Conservation (phyloP, 1,140 invertebrate species). For the Conus ventricosus region DNA sequence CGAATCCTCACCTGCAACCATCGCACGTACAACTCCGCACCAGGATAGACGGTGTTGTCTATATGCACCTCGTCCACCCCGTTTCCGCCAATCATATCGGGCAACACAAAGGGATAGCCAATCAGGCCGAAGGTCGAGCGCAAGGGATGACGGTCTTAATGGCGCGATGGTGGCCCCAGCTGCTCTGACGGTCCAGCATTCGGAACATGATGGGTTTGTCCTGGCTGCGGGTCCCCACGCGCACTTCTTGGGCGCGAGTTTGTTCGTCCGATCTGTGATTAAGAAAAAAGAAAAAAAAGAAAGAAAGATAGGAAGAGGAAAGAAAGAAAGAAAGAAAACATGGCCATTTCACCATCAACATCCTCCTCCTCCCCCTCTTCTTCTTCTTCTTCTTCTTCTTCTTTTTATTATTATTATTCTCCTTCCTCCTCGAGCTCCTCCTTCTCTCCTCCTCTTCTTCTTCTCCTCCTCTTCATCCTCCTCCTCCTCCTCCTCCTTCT, state of each 20-base stretch:
- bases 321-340: no score
- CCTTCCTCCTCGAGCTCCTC: no score
- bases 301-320: background rate
- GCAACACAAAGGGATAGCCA: constrained; percentile 89
- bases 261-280: constrained; percentile 29
- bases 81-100: constrained; percentile 95
- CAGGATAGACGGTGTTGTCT: constrained; percentile 75
- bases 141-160: constrained; percentile 88
- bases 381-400: no score
- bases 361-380: no score
- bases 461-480: no score
- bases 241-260: constrained; percentile 74
- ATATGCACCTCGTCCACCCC: constrained; percentile 77
- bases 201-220: constrained; percentile 86
- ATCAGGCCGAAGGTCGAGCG: constrained; percentile 85
- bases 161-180: constrained; percentile 87
- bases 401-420: no score
- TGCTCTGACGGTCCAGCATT: constrained; percentile 90
- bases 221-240: constrained; percentile 87
- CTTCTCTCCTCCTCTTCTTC: no score
- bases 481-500: no score
- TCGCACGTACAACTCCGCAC: constrained; percentile 87
- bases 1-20: constrained; percentile 86
- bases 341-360: no score
- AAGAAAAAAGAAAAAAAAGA: background rate